These are phyloP conservation scores for Diabrotica undecimpunctata DNA, from an alignment of 1,140 invertebrate genomes.

Conservation along the genomic window DNA sequence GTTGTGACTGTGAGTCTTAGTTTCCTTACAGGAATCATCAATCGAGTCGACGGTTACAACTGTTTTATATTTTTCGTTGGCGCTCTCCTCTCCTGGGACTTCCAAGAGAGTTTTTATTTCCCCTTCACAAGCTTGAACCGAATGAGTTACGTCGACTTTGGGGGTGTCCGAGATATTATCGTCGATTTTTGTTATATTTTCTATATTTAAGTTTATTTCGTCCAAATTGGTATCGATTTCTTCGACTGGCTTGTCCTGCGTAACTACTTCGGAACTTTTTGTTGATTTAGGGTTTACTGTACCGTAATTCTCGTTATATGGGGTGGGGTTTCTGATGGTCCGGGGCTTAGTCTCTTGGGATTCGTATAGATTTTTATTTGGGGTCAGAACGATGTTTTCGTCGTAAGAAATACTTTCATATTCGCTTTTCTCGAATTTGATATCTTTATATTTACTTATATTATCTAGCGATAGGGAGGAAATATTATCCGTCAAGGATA, in stretches of 20 bases:
- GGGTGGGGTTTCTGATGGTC: slow-evolving; percentile 41
- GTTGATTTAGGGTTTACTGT: slow-evolving; percentile 15
- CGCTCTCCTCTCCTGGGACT: slow-evolving; percentile 23
- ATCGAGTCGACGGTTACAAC: slow-evolving; percentile 36
- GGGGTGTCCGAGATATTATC: no score
- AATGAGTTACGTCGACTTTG: background rate
- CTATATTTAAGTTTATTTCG: slow-evolving; percentile 40
- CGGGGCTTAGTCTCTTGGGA: slow-evolving; percentile 31
- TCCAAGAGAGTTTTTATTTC: slow-evolving; percentile 38
- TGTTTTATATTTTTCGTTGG: slow-evolving; percentile 40
- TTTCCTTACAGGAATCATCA: slow-evolving; percentile 28
- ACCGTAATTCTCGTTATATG: slow-evolving; percentile 29
- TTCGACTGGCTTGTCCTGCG: slow-evolving; percentile 25
- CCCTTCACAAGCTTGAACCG: background rate
- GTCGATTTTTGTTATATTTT: slow-evolving; percentile 28
- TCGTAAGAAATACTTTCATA: slow-evolving; percentile 42
- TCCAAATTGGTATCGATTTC: slow-evolving; percentile 42
- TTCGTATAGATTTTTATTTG: slow-evolving; percentile 37
- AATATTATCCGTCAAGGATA: slow-evolving; percentile 45
- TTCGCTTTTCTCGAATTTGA: slow-evolving; percentile 23
- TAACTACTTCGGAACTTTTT: slow-evolving; percentile 10
- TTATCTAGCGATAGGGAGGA: slow-evolving; percentile 27
- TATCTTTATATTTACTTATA: slow-evolving; percentile 19
- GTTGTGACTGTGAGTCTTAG: slow-evolving; percentile 44
- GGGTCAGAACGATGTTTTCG: slow-evolving; percentile 43